Base-by-base conservation (phyloP, 2,113 vertebrate genomes). In the Rhizomys pruinosus region DNA sequence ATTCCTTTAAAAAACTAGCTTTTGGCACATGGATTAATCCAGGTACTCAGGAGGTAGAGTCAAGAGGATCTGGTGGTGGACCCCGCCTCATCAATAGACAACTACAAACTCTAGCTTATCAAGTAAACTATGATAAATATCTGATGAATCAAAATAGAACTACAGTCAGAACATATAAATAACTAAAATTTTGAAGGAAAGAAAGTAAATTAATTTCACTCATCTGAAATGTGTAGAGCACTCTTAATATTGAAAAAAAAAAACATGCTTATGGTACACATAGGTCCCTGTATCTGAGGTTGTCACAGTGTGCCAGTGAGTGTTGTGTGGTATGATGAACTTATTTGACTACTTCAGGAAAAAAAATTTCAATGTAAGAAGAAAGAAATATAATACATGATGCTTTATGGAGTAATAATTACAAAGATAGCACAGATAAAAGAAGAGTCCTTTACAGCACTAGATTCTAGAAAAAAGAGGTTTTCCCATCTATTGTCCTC, bases 351-450 rank as follows among this genome's bases (percentile, higher is more conserved):
- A 69, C 73, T 72, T 71, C n/a, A 27, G 71, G 15, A 73, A 87
- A 63, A n/a, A 10, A 66, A 17, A 66, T 74, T 44, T 12, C 29
- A 34, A 32, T 23, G 37, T 61, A 44, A 61, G 27, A 87, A 44
- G 27, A 37, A 72, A 61, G n/a, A 73, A n/a, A 68, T 23, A 37
- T 34, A 42, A 85, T 37, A 91, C 79, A 7, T 95, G n/a, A 72
- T 68, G 42, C 64, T 91, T 84, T 77, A 81, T 76, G 0, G 89
- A 74, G 73, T 39, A 94, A 78, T 94, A 94, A 97, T 82, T 96
- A 95, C 1, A 5, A 23, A 81, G 57, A 93, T 90, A 3, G 4
- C 63, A 96, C 44, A 91, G 74, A 4, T 13, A 37, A 94, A 27
- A 91, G 66, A 76, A 19, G 23, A 77, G 92, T 68, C 64, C 61